Evolutionary conservation across 2,113 vertebrate species (phyloP).

Genomic region (Arothron firmamentum): DNA sequence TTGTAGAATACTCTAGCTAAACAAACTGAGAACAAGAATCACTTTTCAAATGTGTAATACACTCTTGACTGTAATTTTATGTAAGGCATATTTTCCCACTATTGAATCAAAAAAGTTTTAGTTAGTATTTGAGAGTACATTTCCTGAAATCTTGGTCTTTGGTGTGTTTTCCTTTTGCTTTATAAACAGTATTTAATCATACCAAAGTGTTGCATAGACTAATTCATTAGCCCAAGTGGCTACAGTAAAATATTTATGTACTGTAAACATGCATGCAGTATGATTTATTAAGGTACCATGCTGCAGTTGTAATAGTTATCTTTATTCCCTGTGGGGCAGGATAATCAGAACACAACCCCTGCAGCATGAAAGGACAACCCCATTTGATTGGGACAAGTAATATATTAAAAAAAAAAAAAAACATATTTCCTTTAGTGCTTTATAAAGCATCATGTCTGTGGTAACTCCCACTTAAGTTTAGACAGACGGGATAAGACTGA

Average conservation of each 20-base stretch:
- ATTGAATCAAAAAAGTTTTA: no score
- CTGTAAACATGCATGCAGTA: slow-evolving; percentile 1
- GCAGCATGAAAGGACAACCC: slow-evolving; percentile 15
- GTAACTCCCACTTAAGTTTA: slow-evolving; percentile 54
- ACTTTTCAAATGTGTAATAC: not conserved
- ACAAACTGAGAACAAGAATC: slow-evolving; percentile 2
- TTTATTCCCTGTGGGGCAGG: not conserved
- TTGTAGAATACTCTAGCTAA: slow-evolving; percentile 6
- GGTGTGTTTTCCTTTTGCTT: no score
- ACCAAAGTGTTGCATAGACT: no score
- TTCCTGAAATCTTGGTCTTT: no score
- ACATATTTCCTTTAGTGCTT: slow-evolving; percentile 50
- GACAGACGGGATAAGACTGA: slow-evolving; percentile 72
- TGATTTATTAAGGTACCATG: slow-evolving; percentile 12
- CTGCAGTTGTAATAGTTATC: slow-evolving; percentile 7
- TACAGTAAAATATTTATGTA: slow-evolving; percentile 4
- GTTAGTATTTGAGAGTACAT: no score
- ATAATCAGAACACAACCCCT: slow-evolving; percentile 10
- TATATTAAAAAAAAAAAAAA: slow-evolving; percentile 28
- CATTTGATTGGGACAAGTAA: slow-evolving; percentile 37
- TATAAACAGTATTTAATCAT: no score
- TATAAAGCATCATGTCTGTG: slow-evolving; percentile 36
- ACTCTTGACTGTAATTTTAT: no score
- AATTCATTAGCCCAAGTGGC: not conserved
- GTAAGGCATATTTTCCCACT: no score